Evolutionary conservation across 2,113 vertebrate genomes (phyloP).

Genomic region (Oophaga pumilio): DNA sequence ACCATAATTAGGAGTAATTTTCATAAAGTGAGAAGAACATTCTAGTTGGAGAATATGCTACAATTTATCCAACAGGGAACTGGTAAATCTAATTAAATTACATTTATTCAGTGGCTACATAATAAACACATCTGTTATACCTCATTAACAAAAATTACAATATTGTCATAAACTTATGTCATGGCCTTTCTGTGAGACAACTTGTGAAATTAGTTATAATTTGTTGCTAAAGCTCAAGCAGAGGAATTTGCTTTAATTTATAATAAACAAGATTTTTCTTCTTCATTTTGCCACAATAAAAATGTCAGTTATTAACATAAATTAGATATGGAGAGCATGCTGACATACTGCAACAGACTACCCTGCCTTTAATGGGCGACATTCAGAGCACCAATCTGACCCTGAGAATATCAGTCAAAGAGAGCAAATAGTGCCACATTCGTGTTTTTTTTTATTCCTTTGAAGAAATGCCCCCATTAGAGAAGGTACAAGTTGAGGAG

Average conservation of each 20-base stretch:
- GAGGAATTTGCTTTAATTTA: no score
- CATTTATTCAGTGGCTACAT: not conserved
- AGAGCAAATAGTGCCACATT: no score
- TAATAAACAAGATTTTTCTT: not conserved
- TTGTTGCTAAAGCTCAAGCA: not conserved
- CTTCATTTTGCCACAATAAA: not conserved
- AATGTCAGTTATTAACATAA: not conserved
- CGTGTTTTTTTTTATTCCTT: no score
- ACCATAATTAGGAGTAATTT: not conserved
- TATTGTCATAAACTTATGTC: not conserved
- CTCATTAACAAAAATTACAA: not conserved
- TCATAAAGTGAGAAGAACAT: not conserved
- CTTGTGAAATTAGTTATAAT: not conserved
- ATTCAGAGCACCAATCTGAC: no score
- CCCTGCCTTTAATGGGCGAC: no score
- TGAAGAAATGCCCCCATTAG: no score
- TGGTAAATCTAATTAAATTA: not conserved
- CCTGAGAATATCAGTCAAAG: no score
- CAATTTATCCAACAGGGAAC: not conserved
- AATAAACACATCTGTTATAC: not conserved
- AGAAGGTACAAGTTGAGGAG: not conserved
- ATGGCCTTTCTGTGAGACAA: not conserved
- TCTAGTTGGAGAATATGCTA: not conserved
- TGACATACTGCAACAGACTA: no score
- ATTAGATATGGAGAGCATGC: not conserved